Conservation (phyloP, 2,797 vertebrate species). For the Tamandua tetradactyla region DNA sequence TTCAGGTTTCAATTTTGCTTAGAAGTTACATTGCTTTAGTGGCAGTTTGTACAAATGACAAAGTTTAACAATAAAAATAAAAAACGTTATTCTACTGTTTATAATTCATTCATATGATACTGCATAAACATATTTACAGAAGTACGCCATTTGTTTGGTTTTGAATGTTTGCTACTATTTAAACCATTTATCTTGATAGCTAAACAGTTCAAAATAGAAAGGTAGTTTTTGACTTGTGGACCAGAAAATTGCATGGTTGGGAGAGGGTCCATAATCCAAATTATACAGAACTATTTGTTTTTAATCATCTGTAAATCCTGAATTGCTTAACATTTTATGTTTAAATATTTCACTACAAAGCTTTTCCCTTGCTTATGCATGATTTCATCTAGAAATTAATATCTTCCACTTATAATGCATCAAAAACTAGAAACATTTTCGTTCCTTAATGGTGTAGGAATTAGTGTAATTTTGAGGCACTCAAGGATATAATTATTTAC, state of each 20-base stretch:
- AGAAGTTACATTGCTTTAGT: slow-evolving; percentile 50
- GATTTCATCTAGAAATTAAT: slow-evolving; percentile 77
- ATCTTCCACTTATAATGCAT: slow-evolving; percentile 66
- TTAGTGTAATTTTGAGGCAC: slow-evolving; percentile 80
- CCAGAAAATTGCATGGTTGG: slow-evolving; percentile 30
- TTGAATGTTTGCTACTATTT: slow-evolving; percentile 56
- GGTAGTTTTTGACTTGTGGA: slow-evolving; percentile 37
- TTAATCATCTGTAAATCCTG: slow-evolving; percentile 73
- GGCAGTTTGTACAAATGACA: slow-evolving; percentile 3
- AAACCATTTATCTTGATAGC: slow-evolving; percentile 38
- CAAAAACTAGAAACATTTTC: slow-evolving; percentile 80
- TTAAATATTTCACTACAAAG: slow-evolving; percentile 68
- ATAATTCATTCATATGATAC: slow-evolving; percentile 59
- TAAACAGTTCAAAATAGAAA: slow-evolving; percentile 60
- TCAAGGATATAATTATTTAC: slow-evolving; percentile 82
- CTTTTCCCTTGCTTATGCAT: slow-evolving; percentile 60
- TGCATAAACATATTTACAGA: slow-evolving; percentile 41
- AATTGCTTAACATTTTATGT: slow-evolving; percentile 72
- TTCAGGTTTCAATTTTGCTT: slow-evolving; percentile 40
- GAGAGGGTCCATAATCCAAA: slow-evolving; percentile 49
- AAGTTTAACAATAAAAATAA: slow-evolving; percentile 58
- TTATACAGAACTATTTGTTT: slow-evolving; percentile 56
- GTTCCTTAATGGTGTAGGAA: slow-evolving; percentile 76
- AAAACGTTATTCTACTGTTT: neutral
- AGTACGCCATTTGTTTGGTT: slow-evolving; percentile 44